phyloP scores from a whole-genome alignment of 2,797 vertebrate genomes.

The Urosaurus nigricauda region DNA sequence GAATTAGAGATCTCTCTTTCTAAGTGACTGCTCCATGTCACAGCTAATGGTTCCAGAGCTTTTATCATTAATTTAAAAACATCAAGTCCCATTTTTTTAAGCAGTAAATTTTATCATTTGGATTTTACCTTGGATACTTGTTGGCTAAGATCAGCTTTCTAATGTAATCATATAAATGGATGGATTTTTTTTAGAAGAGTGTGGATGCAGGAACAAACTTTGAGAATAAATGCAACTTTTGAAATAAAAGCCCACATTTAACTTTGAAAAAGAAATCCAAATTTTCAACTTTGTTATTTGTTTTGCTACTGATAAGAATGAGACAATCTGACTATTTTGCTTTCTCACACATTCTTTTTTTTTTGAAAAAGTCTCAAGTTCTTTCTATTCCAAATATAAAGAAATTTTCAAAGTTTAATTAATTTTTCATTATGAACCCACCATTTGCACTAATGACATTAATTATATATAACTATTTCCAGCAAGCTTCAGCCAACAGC shows the following conservation, averaged over 20 bases:
- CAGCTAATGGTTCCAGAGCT: conserved; percentile 26
- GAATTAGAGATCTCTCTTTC: background rate
- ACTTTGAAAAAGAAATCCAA: background rate
- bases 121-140: conserved; percentile 1
- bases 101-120: conserved; percentile 31
- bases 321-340: no score
- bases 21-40: conserved; percentile 43
- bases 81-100: conserved; percentile 33
- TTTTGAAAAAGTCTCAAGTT: no score
- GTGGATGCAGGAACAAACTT: background rate
- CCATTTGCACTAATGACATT: no score
- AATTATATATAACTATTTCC: no score
- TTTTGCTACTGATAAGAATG: background rate
- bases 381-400: no score
- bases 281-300: conserved; percentile 1
- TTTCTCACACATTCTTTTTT: no score
- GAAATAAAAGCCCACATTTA: conserved; percentile 3
- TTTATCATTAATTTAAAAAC: conserved; percentile 50
- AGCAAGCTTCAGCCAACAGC: no score
- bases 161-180: conserved; percentile 31
- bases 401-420: no score
- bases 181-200: conserved; percentile 35
- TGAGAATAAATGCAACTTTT: conserved; percentile 6
- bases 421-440: no score
- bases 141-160: conserved; percentile 41